Evolutionary conservation across 2,797 vertebrate genomes (phyloP), one percentile per base, ranked within the genome.

Genomic region (Erethizon dorsatum): DNA sequence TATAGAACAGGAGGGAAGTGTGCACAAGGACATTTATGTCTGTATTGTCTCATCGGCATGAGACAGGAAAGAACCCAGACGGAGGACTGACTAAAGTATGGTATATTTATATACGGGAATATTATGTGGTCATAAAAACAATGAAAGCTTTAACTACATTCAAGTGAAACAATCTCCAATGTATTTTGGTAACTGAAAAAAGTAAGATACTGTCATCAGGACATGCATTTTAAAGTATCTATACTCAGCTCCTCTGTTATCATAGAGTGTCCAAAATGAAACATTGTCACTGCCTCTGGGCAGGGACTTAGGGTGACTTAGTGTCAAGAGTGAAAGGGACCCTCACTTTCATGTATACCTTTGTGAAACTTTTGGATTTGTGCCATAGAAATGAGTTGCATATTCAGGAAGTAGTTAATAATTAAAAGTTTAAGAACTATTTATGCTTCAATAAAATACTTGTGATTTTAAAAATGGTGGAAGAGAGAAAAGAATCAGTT

Each of bases 341-440:
- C 33, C 11, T 94, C 17, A 28, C 33, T 65, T 88, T 86, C 47
- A 7, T 57, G 14, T 65, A 18, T 18, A 18, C 56, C 20, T 61
- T 94, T 78, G 65, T 47, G 18, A 56, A 45, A 59, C 65, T 65
- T 86, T 77, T 89, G 41, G 83, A 65, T 84, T 90, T 78, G 37
- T 90, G 59, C 41, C 88, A 22, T 2, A 37, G 17, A 90, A 78
- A 54, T n/a, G 9, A 77, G 47, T 59, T 18, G 52, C 78, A 90
- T 69, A 54, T n/a, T 56, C 3, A 83, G 61, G 33, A 57, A 83
- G 4, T n/a, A 61, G 67, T 57, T 61, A 47, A 1, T 45, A 54
- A 83, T 20, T 61, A 90, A 41, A 88, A 67, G 4, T 73, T 79
- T 61, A 5, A 50, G 87, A 95, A 37, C 26, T 20, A 47, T 22